A percentile compares a stretch with the other conserved stretches of the same genome.
These are phyloP conservation scores for Latrodectus elegans DNA, from an alignment of 2,888 invertebrate species.

Conservation along the genomic window DNA sequence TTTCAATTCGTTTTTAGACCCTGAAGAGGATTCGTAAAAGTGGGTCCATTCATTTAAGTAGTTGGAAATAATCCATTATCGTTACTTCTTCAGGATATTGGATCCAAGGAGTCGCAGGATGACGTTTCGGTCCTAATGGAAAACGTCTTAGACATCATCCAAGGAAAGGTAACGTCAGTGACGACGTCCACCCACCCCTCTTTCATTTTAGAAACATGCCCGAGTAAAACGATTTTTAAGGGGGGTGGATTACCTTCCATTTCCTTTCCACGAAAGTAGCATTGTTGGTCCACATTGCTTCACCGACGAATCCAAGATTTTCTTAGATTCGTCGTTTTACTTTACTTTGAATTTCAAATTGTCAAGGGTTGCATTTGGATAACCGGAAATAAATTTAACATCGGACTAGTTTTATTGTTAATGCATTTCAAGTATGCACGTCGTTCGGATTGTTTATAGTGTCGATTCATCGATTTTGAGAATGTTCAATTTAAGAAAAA, in stretches of 20 bases:
- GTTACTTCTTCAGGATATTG: slow-evolving; percentile 50
- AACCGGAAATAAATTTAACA: too few species aligned
- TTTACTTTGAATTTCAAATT: slow-evolving; percentile 45
- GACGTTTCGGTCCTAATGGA: slow-evolving; percentile 38
- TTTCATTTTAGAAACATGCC: slow-evolving; percentile 44
- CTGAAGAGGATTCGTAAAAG: slow-evolving; percentile 2
- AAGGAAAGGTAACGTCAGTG: slow-evolving; percentile 17
- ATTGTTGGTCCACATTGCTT: slow-evolving; percentile 35
- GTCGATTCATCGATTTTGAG: too few species aligned
- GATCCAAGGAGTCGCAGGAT: slow-evolving; percentile 25
- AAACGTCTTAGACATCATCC: slow-evolving; percentile 29
- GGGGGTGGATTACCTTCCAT: background rate
- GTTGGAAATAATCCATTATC: slow-evolving; percentile 60
- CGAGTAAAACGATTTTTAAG: slow-evolving; percentile 32
- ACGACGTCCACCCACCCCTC: slow-evolving; percentile 17
- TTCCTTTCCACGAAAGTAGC: background rate
- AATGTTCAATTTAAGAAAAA: too few species aligned
- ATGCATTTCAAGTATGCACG: too few species aligned
- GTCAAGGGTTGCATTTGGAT: background rate
- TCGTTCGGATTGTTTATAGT: too few species aligned
- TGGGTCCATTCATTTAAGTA: slow-evolving; percentile 52
- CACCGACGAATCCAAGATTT: too few species aligned
- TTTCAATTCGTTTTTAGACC: slow-evolving; percentile 16
- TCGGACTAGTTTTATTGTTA: too few species aligned
- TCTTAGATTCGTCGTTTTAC: too few species aligned